A percentile compares a stretch with the other conserved stretches of the same genome.
Conservation (phyloP, 2,888 invertebrate species). For the Ormyrus labotus region DNA sequence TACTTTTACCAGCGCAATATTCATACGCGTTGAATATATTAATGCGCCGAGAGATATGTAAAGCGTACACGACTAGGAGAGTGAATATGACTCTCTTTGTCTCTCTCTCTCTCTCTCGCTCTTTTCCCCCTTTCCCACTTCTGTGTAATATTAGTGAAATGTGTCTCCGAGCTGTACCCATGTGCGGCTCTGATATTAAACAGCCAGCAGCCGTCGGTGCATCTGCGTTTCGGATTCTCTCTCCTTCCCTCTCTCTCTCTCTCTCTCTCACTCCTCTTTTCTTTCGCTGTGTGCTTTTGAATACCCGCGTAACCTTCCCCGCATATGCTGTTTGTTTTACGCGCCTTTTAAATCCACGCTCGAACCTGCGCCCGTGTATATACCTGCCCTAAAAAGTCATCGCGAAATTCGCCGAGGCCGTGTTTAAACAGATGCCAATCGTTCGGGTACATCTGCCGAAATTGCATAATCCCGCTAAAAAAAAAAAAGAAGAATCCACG, state of each 20-base stretch:
- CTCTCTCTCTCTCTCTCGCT: slow-evolving; percentile 47
- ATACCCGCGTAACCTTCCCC: slow-evolving; percentile 26
- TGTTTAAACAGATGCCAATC: neutral
- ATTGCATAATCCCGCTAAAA: no score
- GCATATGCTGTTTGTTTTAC: slow-evolving; percentile 48
- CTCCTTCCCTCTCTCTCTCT: slow-evolving; percentile 23
- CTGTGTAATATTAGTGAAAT: slow-evolving; percentile 73
- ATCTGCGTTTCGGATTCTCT: slow-evolving; percentile 55
- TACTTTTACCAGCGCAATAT: slow-evolving; percentile 67
- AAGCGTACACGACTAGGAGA: slow-evolving; percentile 64
- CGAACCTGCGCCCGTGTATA: neutral
- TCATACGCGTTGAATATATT: slow-evolving; percentile 75
- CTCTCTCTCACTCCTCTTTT: slow-evolving; percentile 29
- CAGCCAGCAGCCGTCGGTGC: slow-evolving; percentile 68
- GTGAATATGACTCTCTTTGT: slow-evolving; percentile 56
- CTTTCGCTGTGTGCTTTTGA: slow-evolving; percentile 19
- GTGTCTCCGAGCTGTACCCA: slow-evolving; percentile 72
- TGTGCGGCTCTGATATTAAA: slow-evolving; percentile 74
- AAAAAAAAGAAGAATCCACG: neutral
- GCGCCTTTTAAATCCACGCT: slow-evolving; percentile 48
- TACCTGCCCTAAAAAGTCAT: neutral
- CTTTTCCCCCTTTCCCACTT: slow-evolving; percentile 42
- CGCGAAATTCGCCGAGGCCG: neutral
- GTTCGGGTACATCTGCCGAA: no score
- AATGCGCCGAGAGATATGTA: slow-evolving; percentile 71